Percentiles rank a stretch among this genome's conserved stretches.
Conservation (phyloP, 2,113 vertebrate species). For the Serilophus lunatus region DNA sequence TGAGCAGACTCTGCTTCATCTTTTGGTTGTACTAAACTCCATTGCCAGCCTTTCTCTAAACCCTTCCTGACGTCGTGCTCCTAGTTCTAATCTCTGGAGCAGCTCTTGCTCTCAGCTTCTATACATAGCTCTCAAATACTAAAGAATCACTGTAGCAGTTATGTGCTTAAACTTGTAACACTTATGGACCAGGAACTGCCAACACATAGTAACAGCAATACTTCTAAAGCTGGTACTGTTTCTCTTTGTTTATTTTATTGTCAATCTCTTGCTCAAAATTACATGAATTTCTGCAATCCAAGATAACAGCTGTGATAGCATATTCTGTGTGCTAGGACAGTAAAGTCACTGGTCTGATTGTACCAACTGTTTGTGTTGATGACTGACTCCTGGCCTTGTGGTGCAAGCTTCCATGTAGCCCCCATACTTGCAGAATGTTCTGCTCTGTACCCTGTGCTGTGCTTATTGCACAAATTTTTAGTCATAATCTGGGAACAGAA, state of each 20-base stretch:
- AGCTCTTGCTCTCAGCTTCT: neutral
- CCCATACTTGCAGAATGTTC: neutral
- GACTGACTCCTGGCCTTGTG: neutral
- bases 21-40: neutral
- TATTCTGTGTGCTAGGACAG: neutral
- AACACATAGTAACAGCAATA: neutral
- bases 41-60: neutral
- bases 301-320: neutral
- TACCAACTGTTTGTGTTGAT: neutral
- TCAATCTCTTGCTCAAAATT: neutral
- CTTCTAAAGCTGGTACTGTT: neutral
- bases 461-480: constrained; percentile 27
- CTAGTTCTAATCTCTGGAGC: neutral
- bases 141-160: neutral
- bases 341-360: neutral
- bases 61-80: neutral
- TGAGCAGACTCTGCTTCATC: neutral
- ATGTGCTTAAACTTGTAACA: neutral
- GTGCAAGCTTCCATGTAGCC: neutral
- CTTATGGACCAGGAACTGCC: neutral
- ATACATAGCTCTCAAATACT: neutral
- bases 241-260: neutral
- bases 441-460: neutral
- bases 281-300: neutral
- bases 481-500: constrained; percentile 55